Evolutionary conservation across 2,797 vertebrate genomes (phyloP).

Genomic region (Ambastaia sidthimunki): DNA sequence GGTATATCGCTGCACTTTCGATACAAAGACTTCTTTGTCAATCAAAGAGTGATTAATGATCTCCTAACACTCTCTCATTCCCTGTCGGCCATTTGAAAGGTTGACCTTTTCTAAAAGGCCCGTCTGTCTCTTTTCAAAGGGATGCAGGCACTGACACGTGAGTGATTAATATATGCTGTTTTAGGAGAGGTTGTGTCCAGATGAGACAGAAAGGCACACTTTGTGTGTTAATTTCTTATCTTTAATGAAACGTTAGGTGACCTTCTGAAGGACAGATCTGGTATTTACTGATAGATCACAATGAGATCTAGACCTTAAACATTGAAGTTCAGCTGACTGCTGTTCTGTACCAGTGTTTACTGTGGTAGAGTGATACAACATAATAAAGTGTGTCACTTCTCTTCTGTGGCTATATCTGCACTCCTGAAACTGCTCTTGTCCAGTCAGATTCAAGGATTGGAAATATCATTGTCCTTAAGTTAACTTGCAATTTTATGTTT

Average conservation of each 20-base stretch:
- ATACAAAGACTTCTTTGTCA: conserved; percentile 39
- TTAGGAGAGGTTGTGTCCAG: conserved; percentile 42
- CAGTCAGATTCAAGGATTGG: too few species aligned
- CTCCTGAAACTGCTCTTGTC: too few species aligned
- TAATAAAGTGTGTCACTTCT: too few species aligned
- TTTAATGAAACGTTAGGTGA: conserved; percentile 28
- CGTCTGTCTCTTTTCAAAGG: conserved; percentile 44
- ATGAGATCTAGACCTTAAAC: conserved; percentile 10
- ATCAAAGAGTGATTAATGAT: conserved; percentile 58
- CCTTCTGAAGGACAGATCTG: conserved; percentile 41
- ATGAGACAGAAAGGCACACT: conserved; percentile 32
- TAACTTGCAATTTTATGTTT: too few species aligned
- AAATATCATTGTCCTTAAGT: too few species aligned
- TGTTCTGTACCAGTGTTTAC: background rate
- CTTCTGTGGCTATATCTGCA: too few species aligned
- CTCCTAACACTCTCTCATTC: conserved; percentile 31
- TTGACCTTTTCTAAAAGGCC: conserved; percentile 56
- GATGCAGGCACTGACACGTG: conserved; percentile 30
- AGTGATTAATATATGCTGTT: conserved; percentile 53
- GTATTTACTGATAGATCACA: conserved; percentile 30
- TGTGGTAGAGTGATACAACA: too few species aligned
- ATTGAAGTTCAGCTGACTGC: background rate
- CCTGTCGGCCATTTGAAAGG: conserved; percentile 40
- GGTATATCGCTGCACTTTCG: conserved; percentile 8
- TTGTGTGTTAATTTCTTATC: conserved; percentile 41